Evolutionary conservation across 2,797 vertebrate genomes (phyloP).

Genomic region (Ficedula albicollis): DNA sequence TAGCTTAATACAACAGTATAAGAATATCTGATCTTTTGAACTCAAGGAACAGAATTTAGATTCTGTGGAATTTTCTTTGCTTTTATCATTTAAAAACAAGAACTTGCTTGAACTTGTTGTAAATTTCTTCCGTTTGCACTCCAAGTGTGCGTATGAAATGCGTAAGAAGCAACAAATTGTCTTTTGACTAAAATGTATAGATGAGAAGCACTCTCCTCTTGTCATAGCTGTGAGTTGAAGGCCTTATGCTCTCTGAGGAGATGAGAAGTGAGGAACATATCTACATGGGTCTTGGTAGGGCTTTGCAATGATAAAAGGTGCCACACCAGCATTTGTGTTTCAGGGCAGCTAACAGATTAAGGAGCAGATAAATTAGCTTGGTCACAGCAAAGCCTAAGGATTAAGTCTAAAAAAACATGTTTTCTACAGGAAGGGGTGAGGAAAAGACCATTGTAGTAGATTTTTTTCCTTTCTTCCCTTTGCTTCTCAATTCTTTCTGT

Average conservation of each 20-base stretch:
- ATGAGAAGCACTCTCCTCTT: background rate
- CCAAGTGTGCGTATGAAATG: background rate
- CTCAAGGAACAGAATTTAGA: background rate
- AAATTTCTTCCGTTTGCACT: background rate
- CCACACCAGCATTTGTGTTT: background rate
- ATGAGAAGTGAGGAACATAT: background rate
- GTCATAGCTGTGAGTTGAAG: background rate
- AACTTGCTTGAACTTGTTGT: background rate
- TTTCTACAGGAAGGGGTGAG: background rate
- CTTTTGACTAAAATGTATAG: background rate
- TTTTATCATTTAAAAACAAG: background rate
- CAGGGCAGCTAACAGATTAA: background rate
- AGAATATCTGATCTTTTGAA: background rate
- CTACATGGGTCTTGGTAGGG: background rate
- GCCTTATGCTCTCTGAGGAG: background rate
- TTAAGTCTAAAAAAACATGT: background rate
- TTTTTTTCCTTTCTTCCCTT: background rate
- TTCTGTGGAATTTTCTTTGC: background rate
- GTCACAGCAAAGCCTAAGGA: background rate
- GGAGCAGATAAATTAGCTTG: background rate
- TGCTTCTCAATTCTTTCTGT: background rate
- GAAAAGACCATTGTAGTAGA: rapidly evolving
- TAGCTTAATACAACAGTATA: background rate
- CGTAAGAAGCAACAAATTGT: background rate
- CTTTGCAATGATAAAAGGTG: background rate